These are phyloP conservation scores for Prionace glauca DNA, from an alignment of 2,797 vertebrate genomes.

Conservation along the genomic window DNA sequence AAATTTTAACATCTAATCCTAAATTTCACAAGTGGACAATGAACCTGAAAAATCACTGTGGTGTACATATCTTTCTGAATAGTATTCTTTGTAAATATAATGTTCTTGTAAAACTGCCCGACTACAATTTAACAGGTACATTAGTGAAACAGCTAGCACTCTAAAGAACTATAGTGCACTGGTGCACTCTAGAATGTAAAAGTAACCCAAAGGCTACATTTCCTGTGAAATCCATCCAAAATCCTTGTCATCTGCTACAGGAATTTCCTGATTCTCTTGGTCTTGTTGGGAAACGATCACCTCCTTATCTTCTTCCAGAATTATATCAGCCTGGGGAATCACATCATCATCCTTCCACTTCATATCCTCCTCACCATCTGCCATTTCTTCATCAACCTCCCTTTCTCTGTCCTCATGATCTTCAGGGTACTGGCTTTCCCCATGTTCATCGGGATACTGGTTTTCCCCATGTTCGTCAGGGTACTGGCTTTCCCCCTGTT, in stretches of 20 bases:
- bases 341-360: conserved; percentile 86
- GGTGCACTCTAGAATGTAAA: conserved; percentile 29
- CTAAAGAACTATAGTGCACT: conserved; percentile 29
- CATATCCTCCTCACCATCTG: conserved; percentile 72
- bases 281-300: conserved; percentile 79
- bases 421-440: conserved; percentile 64
- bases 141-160: conserved; percentile 38
- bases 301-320: conserved; percentile 74
- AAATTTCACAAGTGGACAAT: conserved; percentile 38
- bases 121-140: conserved; percentile 38
- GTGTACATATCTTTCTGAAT: conserved; percentile 23
- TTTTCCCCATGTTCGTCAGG: conserved; percentile 54
- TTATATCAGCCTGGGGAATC: conserved; percentile 58
- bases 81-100: conserved; percentile 38
- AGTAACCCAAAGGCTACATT: conserved; percentile 36
- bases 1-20: conserved; percentile 35
- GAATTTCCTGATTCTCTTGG: conserved; percentile 70
- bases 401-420: conserved; percentile 74
- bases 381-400: conserved; percentile 69
- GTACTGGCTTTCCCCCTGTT: conserved; percentile 63
- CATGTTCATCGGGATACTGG: conserved; percentile 50
- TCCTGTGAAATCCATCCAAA: conserved; percentile 92
- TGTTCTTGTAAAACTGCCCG: conserved; percentile 38
- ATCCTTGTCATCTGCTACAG: conserved; percentile 78
- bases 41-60: conserved; percentile 37